Conservation (phyloP, 1,140 invertebrate genomes). For the Chionoecetes opilio region DNA sequence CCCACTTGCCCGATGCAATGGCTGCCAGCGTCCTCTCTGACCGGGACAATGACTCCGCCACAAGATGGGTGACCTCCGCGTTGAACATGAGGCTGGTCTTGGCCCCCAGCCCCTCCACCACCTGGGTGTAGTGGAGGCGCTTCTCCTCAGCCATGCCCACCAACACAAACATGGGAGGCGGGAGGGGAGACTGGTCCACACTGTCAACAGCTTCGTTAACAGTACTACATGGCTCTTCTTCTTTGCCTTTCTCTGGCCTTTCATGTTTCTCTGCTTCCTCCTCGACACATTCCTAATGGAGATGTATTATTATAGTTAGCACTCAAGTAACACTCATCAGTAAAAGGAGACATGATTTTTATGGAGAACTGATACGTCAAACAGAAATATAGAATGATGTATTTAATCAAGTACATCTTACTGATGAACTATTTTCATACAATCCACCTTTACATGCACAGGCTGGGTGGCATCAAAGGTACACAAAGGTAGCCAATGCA, state of each 20-base stretch:
- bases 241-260: not conserved
- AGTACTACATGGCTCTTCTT: not conserved
- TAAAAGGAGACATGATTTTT: too few relatives aligned
- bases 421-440: too few relatives aligned
- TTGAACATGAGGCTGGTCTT: constrained; percentile 88
- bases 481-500: too few relatives aligned
- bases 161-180: constrained; percentile 80
- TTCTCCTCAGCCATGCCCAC: constrained; percentile 84
- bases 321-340: too few relatives aligned
- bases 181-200: not conserved
- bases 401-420: too few relatives aligned
- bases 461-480: too few relatives aligned
- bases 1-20: constrained; percentile 94
- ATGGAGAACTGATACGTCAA: too few relatives aligned
- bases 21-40: constrained; percentile 94
- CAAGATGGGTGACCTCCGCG: constrained; percentile 89
- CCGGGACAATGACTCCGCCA: constrained; percentile 89
- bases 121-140: constrained; percentile 84
- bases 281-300: not conserved
- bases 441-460: too few relatives aligned
- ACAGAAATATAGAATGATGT: too few relatives aligned
- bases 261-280: not conserved
- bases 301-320: too few relatives aligned
- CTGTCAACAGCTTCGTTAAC: not conserved
- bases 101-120: constrained; percentile 88